These are phyloP conservation scores for Conus ventricosus DNA, from an alignment of 1,140 invertebrate genomes.

Conservation along the genomic window DNA sequence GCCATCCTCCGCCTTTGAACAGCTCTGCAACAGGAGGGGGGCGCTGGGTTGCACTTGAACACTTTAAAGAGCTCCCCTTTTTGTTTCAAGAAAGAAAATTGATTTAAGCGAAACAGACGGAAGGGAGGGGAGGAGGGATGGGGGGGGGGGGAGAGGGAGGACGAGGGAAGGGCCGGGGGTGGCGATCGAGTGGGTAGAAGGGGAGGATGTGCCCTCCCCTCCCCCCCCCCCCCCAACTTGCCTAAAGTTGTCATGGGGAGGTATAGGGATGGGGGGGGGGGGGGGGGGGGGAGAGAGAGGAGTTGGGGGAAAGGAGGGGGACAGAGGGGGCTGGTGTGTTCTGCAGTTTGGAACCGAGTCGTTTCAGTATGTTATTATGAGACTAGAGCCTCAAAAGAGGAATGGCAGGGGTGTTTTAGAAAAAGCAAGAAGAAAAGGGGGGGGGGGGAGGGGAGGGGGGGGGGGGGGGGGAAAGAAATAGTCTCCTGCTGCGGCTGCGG, in stretches of 20 bases:
- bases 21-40: not conserved
- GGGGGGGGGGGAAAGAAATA: too few species aligned
- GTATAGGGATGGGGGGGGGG: too few species aligned
- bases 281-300: too few species aligned
- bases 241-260: too few species aligned
- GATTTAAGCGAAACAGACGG: constrained; percentile 16
- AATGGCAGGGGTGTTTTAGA: too few species aligned
- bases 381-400: not conserved
- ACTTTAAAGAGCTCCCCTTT: not conserved
- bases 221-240: too few species aligned
- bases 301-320: too few species aligned
- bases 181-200: not conserved
- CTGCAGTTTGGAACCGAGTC: not conserved
- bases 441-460: too few species aligned
- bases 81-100: constrained; percentile 8
- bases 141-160: too few species aligned
- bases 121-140: not conserved
- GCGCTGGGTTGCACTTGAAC: not conserved
- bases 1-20: not conserved
- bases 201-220: not conserved
- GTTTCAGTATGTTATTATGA: not conserved
- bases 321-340: too few species aligned
- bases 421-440: too few species aligned
- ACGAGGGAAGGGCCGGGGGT: not conserved
- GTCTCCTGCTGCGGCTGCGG: not conserved